Base-by-base conservation (phyloP, 2,797 vertebrate genomes). In the Myripristis murdjan region DNA sequence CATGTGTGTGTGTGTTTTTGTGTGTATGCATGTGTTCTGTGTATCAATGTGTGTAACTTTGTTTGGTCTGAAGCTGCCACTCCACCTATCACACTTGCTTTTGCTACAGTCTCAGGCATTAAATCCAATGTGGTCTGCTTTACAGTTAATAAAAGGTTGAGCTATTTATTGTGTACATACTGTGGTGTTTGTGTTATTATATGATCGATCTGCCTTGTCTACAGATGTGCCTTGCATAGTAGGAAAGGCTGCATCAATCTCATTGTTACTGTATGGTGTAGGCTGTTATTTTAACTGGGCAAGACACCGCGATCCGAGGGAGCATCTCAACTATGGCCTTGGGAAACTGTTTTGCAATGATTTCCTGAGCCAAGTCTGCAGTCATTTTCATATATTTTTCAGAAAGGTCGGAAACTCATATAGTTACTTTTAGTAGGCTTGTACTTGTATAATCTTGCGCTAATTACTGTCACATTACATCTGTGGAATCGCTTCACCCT, bases 391-490 rank as follows among this genome's bases (percentile, higher is more conserved):
- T 24, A 31, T 15, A 16, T 15, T 63, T 56, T 47, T 24, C 31
- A 51, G 37, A 22, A 48, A 61, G 51, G 51, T 54, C 37, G 14
- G 22, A 49, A 6, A 48, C 16, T 57, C 47, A n/a, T 37, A 48
- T 24, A 37, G 62, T 31, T 24, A 39, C 44, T 72, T 64, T 55
- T 51, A 48, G 43, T 35, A 43, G 37, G 43, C 14, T 82, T 65
- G 57, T 73, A 20, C 61, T 78, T 71, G 57, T 41, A 74, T 73
- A 78, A 79, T 75, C 67, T 60, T 67, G 23, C 51, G 6, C 70
- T 81, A 81, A 91, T 86, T 82, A 72, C 73, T 80, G 79, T 44
- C 47, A 43, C 18, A 26, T 84, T 76, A 81, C 52, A 81, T 82
- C 53, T 74, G 58, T 52, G 5, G 10, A 79, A 37, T 67, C 31